A percentile compares a stretch with the other conserved stretches of the same genome.
Conservation (phyloP, 2,888 invertebrate genomes). For the Calameuta pallipes region DNA sequence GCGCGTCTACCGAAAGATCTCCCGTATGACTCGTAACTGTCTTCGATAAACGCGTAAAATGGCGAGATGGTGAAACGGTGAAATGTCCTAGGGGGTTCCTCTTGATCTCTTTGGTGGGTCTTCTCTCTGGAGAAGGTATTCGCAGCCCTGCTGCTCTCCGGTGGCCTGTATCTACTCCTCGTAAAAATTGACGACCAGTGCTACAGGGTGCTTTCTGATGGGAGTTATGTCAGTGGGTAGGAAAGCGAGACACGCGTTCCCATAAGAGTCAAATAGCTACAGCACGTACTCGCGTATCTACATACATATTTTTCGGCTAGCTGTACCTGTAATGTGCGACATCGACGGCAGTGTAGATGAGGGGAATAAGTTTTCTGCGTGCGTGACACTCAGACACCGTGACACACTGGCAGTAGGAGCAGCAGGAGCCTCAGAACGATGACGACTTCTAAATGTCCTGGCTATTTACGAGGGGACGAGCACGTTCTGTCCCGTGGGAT, state of each 20-base stretch:
- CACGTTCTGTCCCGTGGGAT: not conserved
- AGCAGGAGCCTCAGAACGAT: not conserved
- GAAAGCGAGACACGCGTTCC: conserved; percentile 1
- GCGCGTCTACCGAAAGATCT: conserved; percentile 12
- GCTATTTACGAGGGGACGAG: not conserved
- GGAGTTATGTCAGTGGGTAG: not conserved
- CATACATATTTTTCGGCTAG: not conserved
- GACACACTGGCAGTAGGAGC: not conserved
- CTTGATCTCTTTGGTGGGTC: conserved; percentile 1
- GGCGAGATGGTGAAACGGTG: conserved; percentile 4
- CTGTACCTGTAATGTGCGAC: not conserved
- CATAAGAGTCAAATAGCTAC: conserved; percentile 6
- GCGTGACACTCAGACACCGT: not conserved
- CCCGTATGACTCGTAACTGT: conserved; percentile 21
- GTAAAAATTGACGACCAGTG: conserved; percentile 23
- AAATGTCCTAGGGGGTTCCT: conserved; percentile 12
- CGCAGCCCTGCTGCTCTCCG: not conserved
- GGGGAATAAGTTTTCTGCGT: not conserved
- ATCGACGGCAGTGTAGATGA: not conserved
- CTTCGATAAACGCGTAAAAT: conserved; percentile 19
- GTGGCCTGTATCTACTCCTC: conserved; percentile 17
- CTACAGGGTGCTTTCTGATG: not conserved
- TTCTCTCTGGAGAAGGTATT: not conserved
- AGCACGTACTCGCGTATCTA: not conserved
- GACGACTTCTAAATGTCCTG: not conserved